These are phyloP conservation scores for Eristalinus sepulchralis DNA, from an alignment of 2,888 invertebrate species.

Conservation along the genomic window DNA sequence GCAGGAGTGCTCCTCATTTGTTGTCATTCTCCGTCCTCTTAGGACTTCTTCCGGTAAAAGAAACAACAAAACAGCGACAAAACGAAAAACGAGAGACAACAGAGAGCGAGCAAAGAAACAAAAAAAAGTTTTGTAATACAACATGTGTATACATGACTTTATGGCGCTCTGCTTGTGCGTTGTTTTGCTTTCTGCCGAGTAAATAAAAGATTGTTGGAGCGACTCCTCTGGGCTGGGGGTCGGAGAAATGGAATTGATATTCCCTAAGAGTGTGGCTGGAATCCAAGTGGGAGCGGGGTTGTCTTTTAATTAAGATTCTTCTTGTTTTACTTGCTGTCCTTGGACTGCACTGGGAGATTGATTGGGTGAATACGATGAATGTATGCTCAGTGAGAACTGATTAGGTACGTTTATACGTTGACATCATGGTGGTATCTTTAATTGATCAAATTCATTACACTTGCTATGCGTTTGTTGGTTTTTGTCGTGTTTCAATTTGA, in stretches of 20 bases:
- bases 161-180: background rate
- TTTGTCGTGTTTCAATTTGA: background rate
- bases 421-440: background rate
- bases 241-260: constrained; percentile 42
- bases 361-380: background rate
- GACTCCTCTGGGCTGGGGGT: background rate
- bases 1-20: constrained; percentile 23
- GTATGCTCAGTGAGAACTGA: background rate
- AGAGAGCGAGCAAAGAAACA: background rate
- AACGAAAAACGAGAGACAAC: background rate
- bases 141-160: constrained; percentile 20
- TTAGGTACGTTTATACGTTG: background rate
- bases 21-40: constrained; percentile 4
- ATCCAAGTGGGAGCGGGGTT: constrained; percentile 28
- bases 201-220: constrained; percentile 11
- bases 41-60: background rate
- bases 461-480: background rate
- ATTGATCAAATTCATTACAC: background rate
- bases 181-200: constrained; percentile 4
- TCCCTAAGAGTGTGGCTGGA: constrained; percentile 24
- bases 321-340: constrained; percentile 15
- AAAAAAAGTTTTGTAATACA: constrained; percentile 17
- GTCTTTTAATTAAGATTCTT: constrained; percentile 47
- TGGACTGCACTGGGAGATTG: background rate
- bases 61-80: background rate